These are phyloP conservation scores for Harpagoxenus sublaevis DNA, from an alignment of 2,888 invertebrate species.

Conservation along the genomic window DNA sequence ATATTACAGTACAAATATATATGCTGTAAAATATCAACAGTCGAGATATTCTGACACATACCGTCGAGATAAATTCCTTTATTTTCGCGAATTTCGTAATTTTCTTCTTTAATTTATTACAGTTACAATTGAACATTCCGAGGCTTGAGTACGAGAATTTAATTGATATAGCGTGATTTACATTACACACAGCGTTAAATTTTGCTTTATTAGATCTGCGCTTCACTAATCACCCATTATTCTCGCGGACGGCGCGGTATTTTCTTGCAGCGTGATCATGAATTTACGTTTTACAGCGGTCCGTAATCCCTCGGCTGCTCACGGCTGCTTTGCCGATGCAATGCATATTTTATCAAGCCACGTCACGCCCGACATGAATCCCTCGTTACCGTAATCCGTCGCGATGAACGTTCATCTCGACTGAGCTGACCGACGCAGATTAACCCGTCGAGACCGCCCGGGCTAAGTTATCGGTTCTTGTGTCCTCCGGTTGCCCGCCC, in stretches of 20 bases:
- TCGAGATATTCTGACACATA: neutral
- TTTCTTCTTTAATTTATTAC: neutral
- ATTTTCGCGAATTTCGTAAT: neutral
- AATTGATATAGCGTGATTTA: conserved; percentile 20
- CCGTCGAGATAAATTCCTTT: neutral
- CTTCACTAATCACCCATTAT: conserved; percentile 29
- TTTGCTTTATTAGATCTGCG: conserved; percentile 33
- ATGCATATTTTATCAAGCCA: conserved; percentile 53
- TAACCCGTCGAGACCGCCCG: conserved; percentile 2
- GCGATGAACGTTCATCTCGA: conserved; percentile 7
- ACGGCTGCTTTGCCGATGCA: neutral
- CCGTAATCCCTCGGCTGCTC: conserved; percentile 17
- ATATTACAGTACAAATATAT: neutral
- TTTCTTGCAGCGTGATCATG: neutral
- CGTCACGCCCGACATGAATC: conserved; percentile 9
- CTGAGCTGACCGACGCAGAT: conserved; percentile 12
- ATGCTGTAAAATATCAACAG: neutral
- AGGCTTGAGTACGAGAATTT: neutral
- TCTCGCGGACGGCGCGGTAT: neutral
- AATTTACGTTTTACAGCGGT: conserved; percentile 35
- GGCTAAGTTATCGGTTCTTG: conserved; percentile 18
- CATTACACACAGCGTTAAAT: neutral
- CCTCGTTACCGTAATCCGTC: conserved; percentile 38
- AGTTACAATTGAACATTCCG: neutral
- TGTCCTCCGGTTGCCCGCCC: neutral